These are phyloP conservation scores for Sceliomorpha sp. DNA, from an alignment of 2,888 invertebrate species.

Conservation along the genomic window DNA sequence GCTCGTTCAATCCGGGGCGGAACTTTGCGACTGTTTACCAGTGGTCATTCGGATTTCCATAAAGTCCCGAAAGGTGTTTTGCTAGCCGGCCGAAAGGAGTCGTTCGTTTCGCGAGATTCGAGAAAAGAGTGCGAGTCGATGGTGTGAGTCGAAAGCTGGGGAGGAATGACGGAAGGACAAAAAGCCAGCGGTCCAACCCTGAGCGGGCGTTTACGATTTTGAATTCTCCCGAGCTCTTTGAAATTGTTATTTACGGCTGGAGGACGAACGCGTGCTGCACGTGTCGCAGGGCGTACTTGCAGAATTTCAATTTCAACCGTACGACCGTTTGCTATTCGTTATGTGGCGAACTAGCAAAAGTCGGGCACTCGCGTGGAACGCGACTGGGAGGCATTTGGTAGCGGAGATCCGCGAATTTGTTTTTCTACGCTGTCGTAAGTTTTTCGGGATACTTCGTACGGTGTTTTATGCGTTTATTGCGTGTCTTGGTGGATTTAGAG, in stretches of 20 bases:
- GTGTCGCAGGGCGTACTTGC: constrained; percentile 35
- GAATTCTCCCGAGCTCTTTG: constrained; percentile 32
- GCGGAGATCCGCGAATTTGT: constrained; percentile 14
- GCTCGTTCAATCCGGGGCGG: constrained; percentile 30
- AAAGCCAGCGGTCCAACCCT: constrained; percentile 10
- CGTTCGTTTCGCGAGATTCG: constrained; percentile 14
- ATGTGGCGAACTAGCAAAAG: constrained; percentile 15
- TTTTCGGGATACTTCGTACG: no score
- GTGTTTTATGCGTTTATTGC: no score
- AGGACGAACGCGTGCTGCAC: constrained; percentile 19
- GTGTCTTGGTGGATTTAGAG: no score
- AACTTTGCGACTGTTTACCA: constrained; percentile 32
- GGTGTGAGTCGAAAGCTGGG: constrained; percentile 30
- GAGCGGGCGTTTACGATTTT: constrained; percentile 35
- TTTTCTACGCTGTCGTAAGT: neutral
- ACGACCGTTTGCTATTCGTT: constrained; percentile 11
- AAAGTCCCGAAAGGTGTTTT: constrained; percentile 25
- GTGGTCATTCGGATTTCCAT: constrained; percentile 34
- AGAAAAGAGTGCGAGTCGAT: no score
- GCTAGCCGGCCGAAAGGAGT: constrained; percentile 13
- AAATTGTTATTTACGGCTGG: constrained; percentile 53
- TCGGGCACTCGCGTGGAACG: constrained; percentile 15
- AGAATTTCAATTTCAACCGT: constrained; percentile 43
- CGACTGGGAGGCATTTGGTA: constrained; percentile 26
- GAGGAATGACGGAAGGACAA: neutral